Conservation (phyloP, 1,140 invertebrate species). For the Atta cephalotes region DNA sequence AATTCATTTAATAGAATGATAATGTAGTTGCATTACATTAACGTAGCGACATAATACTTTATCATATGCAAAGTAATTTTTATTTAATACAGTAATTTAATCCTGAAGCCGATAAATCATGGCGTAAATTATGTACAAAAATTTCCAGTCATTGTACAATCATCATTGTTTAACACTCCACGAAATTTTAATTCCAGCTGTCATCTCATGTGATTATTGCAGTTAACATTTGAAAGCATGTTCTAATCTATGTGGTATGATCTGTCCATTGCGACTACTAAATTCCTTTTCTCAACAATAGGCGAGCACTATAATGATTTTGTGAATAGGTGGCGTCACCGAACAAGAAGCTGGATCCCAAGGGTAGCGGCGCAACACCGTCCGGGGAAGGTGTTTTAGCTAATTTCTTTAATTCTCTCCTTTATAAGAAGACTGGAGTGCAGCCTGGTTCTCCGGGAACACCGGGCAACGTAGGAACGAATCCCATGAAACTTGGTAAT, state of each 20-base stretch:
- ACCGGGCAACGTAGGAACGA: slow-evolving; percentile 80
- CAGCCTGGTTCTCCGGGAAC: slow-evolving; percentile 86
- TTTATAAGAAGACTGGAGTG: slow-evolving; percentile 95
- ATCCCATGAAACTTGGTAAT: slow-evolving; percentile 82
- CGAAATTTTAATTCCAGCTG: slow-evolving; percentile 57
- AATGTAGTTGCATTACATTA: slow-evolving; percentile 15
- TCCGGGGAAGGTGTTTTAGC: slow-evolving; percentile 97
- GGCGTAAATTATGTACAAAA: slow-evolving; percentile 16
- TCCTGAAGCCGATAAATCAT: background rate
- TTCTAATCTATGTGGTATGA: slow-evolving; percentile 78
- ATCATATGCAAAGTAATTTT: slow-evolving; percentile 2
- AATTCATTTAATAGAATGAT: slow-evolving; percentile 25
- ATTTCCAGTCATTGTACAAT: background rate
- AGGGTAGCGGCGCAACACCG: slow-evolving; percentile 87
- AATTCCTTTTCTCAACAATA: background rate
- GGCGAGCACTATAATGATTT: slow-evolving; percentile 64
- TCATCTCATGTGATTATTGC: slow-evolving; percentile 66
- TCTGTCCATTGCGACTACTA: slow-evolving; percentile 58
- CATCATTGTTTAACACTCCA: slow-evolving; percentile 44
- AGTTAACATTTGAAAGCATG: slow-evolving; percentile 76
- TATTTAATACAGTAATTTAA: slow-evolving; percentile 36
- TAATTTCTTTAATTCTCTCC: slow-evolving; percentile 99
- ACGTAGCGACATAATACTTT: background rate
- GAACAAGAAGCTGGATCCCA: slow-evolving; percentile 85
- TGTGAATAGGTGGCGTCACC: slow-evolving; percentile 82